Percentiles rank a stretch among this genome's conserved stretches.
Conservation (phyloP, 2,888 invertebrate species). For the Boloria selene region DNA sequence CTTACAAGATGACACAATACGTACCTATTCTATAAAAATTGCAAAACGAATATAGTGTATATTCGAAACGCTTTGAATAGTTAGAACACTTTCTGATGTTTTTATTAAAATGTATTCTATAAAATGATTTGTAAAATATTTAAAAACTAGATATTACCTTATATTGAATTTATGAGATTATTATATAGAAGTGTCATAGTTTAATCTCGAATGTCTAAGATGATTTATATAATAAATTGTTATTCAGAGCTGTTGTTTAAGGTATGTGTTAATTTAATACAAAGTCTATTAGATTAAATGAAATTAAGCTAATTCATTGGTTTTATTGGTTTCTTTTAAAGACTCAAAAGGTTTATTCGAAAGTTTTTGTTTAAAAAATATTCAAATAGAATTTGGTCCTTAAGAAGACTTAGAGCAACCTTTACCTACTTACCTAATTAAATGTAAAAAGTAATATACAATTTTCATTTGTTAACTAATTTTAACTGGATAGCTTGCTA, state of each 20-base stretch:
- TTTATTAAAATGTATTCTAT: constrained; percentile 13
- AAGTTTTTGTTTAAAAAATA: background rate
- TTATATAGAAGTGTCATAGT: constrained; percentile 58
- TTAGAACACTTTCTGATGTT: constrained; percentile 25
- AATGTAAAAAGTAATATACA: too few species aligned
- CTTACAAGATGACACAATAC: too few species aligned
- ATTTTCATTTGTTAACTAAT: too few species aligned
- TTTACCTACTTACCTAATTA: too few species aligned
- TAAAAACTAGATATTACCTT: constrained; percentile 17
- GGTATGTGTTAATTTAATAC: constrained; percentile 64
- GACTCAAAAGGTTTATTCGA: background rate
- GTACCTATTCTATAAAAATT: too few species aligned
- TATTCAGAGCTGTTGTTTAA: constrained; percentile 74
- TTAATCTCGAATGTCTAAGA: constrained; percentile 69
- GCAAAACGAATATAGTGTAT: constrained; percentile 1
- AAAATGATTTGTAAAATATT: constrained; percentile 29
- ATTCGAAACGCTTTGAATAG: constrained; percentile 9
- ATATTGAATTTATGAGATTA: constrained; percentile 43
- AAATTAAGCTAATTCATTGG: constrained; percentile 40
- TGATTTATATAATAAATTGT: constrained; percentile 62
- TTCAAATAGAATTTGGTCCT: too few species aligned
- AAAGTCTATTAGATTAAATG: constrained; percentile 49
- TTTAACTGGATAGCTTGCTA: too few species aligned
- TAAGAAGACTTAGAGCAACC: too few species aligned
- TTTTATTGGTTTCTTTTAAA: constrained; percentile 29